These are phyloP conservation scores for Microhierax caerulescens DNA, from an alignment of 2,797 vertebrate species.

Conservation along the genomic window DNA sequence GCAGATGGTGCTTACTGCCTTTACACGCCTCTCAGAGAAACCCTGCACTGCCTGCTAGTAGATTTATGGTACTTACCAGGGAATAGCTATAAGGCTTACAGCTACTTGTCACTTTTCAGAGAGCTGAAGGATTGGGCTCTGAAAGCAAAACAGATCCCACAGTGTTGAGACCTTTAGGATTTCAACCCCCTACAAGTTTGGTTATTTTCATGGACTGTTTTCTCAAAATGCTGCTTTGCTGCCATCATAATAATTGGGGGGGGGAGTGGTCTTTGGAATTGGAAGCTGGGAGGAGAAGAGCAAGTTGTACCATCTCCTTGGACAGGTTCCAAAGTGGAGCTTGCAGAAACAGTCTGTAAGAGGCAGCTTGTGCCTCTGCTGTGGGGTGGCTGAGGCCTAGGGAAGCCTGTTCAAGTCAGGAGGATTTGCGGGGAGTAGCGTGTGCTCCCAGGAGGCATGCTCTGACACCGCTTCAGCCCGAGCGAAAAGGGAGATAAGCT, in stretches of 20 bases:
- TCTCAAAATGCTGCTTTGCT: slow-evolving; percentile 1
- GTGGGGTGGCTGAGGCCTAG: not conserved
- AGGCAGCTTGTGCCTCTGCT: not conserved
- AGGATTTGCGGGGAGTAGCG: not conserved
- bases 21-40: not conserved
- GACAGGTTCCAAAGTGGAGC: not conserved
- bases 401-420: not conserved
- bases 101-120: not conserved
- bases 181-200: not conserved
- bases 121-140: not conserved
- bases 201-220: not conserved
- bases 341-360: not conserved
- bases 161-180: slow-evolving; percentile 19
- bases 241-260: not conserved
- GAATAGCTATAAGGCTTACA: not conserved
- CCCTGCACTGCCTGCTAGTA: not conserved
- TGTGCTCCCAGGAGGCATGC: not conserved
- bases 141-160: slow-evolving; percentile 32
- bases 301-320: not conserved
- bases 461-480: not conserved
- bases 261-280: not conserved
- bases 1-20: slow-evolving; percentile 44
- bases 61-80: not conserved
- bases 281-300: not conserved
- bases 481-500: not conserved